Base-by-base conservation (phyloP, 2,797 vertebrate species). In the Mormyrops attenuatus region DNA sequence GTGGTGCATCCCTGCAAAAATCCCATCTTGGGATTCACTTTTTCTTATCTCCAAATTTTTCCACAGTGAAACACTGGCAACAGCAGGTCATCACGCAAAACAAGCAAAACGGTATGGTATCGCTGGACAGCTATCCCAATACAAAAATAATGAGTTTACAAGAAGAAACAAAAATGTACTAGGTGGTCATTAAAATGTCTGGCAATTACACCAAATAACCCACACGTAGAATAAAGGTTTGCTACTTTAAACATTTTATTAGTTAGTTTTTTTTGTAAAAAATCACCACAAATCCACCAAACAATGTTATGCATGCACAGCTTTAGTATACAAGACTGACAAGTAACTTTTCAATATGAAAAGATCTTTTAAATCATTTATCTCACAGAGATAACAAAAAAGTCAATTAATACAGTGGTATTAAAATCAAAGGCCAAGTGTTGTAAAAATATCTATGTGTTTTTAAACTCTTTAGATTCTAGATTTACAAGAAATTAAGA, bases 301-400 rank as follows among this genome's bases (percentile, higher is more conserved):
- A 96, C 96, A 94, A 94, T 95, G 93, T 95, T 94, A 93, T 94
- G 96, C 96, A 97, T 97, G 96, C 96, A 96, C 95, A 96, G 93
- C 92, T 96, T 96, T 96, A 96, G 95, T 97, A 96, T 96, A 96
- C 95, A 96, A 96, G 97, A 96, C 97, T 95, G 95, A 96, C 96
- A 95, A 94, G 92, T 95, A 96, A 95, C 97, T 97, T 99, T 99
- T 98, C 98, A 99, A 98, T 99, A 97, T 99, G 98, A 99, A 99
- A 99, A 96, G 94, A 91, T 90, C 41, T 94, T 95, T 94, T 96
- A 96, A 84, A 91, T 94, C 94, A 95, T 94, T 94, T 92, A 99
- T 99, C 98, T 99, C 98, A 98, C 93, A 95, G 98, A 99, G 98
- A 99, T 98, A 94, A 92, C 93, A 52, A 88, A 89, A 90, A 66